A percentile compares a stretch with the other conserved stretches of the same genome.
Evolutionary conservation across 1,140 invertebrate genomes (phyloP).

Genomic region (Brachionus angularis): DNA sequence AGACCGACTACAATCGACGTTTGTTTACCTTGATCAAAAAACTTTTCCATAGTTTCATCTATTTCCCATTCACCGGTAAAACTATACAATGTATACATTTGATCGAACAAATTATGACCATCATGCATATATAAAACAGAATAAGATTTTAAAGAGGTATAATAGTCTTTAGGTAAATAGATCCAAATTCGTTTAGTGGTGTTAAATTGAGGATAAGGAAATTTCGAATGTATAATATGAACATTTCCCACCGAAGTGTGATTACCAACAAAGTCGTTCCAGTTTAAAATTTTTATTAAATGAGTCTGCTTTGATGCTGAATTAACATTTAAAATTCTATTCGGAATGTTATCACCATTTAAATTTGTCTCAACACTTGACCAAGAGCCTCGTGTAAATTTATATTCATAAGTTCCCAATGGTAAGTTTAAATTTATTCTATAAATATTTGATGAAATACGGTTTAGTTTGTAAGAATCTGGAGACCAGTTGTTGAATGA

Average conservation of each 20-base stretch:
- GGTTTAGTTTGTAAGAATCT: slow-evolving; percentile 24
- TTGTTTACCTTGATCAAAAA: neutral
- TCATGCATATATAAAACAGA: slow-evolving; percentile 40
- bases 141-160: slow-evolving; percentile 5
- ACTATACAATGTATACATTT: neutral
- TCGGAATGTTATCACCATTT: neutral
- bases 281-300: slow-evolving; percentile 14
- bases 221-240: slow-evolving; percentile 25
- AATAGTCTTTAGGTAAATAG: slow-evolving; percentile 38
- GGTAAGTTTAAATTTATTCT: slow-evolving; percentile 8
- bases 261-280: slow-evolving; percentile 23
- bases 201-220: slow-evolving; percentile 29
- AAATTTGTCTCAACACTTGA: neutral
- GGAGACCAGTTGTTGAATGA: slow-evolving; percentile 36
- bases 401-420: slow-evolving; percentile 5
- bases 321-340: neutral
- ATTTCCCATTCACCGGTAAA: slow-evolving; percentile 40
- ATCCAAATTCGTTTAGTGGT: slow-evolving; percentile 32
- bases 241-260: slow-evolving; percentile 20
- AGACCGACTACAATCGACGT: slow-evolving; percentile 16
- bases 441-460: neutral
- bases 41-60: slow-evolving; percentile 24
- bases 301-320: slow-evolving; percentile 9
- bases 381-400: slow-evolving; percentile 34
- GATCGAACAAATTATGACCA: slow-evolving; percentile 42